These are phyloP conservation scores for Vespertilio murinus DNA, from an alignment of 2,797 vertebrate species.

Conservation along the genomic window DNA sequence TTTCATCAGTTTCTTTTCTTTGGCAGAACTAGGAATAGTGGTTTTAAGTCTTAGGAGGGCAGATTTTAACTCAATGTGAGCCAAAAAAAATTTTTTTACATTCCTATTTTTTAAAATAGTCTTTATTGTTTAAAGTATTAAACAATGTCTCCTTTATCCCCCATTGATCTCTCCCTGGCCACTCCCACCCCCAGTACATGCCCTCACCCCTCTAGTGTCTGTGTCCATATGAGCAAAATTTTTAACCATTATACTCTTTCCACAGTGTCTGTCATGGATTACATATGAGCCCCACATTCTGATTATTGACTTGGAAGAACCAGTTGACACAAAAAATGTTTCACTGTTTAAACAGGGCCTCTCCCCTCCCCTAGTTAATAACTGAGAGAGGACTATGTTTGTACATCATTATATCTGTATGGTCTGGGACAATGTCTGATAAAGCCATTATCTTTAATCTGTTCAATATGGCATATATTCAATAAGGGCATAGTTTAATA, in stretches of 20 bases:
- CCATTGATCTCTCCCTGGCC: too few relatives aligned
- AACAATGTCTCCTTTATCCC: too few relatives aligned
- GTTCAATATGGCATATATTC: background rate
- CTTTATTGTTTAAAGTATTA: too few relatives aligned
- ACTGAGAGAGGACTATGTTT: background rate
- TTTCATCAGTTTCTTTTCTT: background rate
- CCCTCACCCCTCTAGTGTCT: too few relatives aligned
- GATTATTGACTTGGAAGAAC: slow-evolving; percentile 14
- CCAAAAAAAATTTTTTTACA: background rate
- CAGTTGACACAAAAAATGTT: slow-evolving; percentile 12
- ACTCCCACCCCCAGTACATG: too few relatives aligned
- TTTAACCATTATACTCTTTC: background rate
- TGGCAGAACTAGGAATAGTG: background rate
- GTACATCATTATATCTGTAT: background rate
- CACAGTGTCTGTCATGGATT: background rate
- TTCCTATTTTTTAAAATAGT: too few relatives aligned
- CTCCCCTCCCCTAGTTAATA: background rate
- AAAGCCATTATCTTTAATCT: background rate
- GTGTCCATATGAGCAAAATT: background rate
- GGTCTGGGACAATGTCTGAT: background rate
- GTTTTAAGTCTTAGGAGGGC: background rate
- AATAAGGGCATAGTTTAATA: background rate
- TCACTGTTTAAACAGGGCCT: background rate
- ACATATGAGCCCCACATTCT: background rate
- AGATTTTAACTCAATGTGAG: slow-evolving; percentile 25